Evolutionary conservation across 1,140 invertebrate species (phyloP).

Genomic region (Whitmania pigra): DNA sequence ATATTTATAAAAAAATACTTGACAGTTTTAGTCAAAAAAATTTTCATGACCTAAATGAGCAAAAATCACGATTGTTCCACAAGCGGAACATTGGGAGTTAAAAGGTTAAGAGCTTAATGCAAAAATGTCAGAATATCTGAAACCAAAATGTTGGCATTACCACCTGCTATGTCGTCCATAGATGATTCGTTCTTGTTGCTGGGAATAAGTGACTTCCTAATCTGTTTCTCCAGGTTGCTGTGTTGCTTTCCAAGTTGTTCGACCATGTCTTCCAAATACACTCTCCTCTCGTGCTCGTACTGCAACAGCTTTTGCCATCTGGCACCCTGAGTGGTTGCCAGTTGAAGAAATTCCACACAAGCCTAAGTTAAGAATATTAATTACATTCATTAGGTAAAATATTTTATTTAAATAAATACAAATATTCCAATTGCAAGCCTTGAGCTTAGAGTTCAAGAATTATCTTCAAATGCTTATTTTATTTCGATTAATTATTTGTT

Average conservation of each 20-base stretch:
- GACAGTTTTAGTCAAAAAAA: too few relatives aligned
- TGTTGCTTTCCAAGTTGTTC: conserved; percentile 93
- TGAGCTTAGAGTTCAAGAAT: too few relatives aligned
- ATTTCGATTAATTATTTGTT: too few relatives aligned
- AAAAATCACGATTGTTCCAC: too few relatives aligned
- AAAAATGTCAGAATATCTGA: too few relatives aligned
- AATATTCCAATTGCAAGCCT: too few relatives aligned
- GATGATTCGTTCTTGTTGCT: conserved; percentile 13
- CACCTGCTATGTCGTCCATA: conserved; percentile 4
- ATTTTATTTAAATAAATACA: neutral
- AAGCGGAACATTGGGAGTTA: too few relatives aligned
- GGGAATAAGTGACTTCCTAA: conserved; percentile 32
- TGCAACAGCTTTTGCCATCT: conserved; percentile 81
- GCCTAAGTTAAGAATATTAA: conserved; percentile 46
- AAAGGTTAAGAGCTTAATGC: too few relatives aligned
- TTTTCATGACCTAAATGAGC: too few relatives aligned
- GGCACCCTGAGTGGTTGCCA: conserved; percentile 69
- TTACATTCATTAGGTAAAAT: neutral
- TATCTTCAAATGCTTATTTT: too few relatives aligned
- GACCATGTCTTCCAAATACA: conserved; percentile 87
- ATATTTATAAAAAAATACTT: too few relatives aligned
- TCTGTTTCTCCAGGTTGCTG: conserved; percentile 65
- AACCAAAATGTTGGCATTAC: neutral
- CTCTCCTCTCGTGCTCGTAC: conserved; percentile 83
- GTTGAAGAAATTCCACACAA: conserved; percentile 73